A percentile compares a stretch with the other conserved stretches of the same genome.
Conservation (phyloP, 2,797 vertebrate genomes). For the Otolemur crassicaudatus region DNA sequence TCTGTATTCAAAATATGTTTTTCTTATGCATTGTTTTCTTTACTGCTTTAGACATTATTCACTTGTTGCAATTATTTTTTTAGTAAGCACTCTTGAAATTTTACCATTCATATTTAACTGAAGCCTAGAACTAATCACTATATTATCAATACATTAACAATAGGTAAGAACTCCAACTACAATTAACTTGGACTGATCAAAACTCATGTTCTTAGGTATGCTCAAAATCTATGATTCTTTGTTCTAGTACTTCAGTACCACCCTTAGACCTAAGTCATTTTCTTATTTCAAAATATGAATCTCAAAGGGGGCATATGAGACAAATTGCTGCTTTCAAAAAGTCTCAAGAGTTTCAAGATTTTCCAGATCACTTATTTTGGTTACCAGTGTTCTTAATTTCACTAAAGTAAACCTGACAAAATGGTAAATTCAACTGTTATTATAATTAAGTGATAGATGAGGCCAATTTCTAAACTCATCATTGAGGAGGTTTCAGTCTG, state of each 20-base stretch:
- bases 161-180: not conserved
- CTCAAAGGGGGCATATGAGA: not conserved
- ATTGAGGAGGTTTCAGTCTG: slow-evolving; percentile 41
- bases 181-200: slow-evolving; percentile 19
- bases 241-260: slow-evolving; percentile 39
- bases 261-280: not conserved
- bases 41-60: not conserved
- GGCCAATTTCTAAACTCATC: slow-evolving; percentile 53
- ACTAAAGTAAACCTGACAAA: slow-evolving; percentile 35
- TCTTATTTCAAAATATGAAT: slow-evolving; percentile 49
- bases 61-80: slow-evolving; percentile 49
- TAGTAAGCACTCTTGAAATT: slow-evolving; percentile 31
- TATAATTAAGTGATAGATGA: slow-evolving; percentile 44
- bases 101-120: slow-evolving; percentile 39
- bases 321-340: slow-evolving; percentile 49
- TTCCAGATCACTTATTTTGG: not conserved
- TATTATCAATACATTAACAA: not conserved
- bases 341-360: not conserved
- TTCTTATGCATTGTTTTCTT: slow-evolving; percentile 7
- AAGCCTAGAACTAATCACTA: slow-evolving; percentile 33
- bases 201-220: slow-evolving; percentile 14
- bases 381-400: slow-evolving; percentile 22
- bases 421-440: slow-evolving; percentile 32
- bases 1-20: not conserved
- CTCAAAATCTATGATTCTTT: slow-evolving; percentile 51